Evolutionary conservation across 2,113 vertebrate genomes (phyloP).

Genomic region (Empidonax alnorum): DNA sequence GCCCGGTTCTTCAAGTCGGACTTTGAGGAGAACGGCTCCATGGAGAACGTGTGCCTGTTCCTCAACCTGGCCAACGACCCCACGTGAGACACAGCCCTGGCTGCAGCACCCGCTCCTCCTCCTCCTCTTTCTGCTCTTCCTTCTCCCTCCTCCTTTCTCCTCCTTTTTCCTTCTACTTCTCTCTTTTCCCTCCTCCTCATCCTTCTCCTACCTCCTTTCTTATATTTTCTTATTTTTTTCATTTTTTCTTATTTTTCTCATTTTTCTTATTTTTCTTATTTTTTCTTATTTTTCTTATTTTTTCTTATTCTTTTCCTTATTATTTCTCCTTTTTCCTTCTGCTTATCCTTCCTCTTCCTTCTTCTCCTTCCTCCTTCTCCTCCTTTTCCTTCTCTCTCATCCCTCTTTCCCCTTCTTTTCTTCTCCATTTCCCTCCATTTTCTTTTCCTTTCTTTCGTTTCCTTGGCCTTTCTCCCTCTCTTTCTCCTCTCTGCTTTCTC

Average conservation of each 20-base stretch:
- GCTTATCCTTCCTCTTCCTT: not conserved
- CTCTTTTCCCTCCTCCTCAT: accelerated
- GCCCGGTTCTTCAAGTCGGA: constrained; percentile 83
- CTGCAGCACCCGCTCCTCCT: accelerated
- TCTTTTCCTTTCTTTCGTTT: too few species aligned
- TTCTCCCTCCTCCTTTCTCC: too few species aligned
- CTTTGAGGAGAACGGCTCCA: constrained; percentile 82
- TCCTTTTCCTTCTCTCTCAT: too few species aligned
- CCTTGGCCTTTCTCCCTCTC: not conserved
- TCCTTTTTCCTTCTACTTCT: accelerated
- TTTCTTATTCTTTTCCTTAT: too few species aligned
- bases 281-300: too few species aligned
- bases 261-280: too few species aligned
- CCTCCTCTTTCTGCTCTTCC: too few species aligned
- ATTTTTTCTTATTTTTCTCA: not conserved
- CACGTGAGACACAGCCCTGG: constrained; percentile 54
- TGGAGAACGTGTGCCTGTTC: constrained; percentile 84
- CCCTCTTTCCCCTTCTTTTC: not conserved
- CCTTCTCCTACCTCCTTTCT: too few species aligned
- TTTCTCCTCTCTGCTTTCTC: not conserved
- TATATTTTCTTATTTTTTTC: not conserved
- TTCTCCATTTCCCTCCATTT: not conserved
- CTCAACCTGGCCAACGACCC: constrained; percentile 84
- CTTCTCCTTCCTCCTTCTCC: not conserved
- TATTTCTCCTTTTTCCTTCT: not conserved